Conservation (phyloP, 2,797 vertebrate genomes). For the Sebastes taczanowskii region DNA sequence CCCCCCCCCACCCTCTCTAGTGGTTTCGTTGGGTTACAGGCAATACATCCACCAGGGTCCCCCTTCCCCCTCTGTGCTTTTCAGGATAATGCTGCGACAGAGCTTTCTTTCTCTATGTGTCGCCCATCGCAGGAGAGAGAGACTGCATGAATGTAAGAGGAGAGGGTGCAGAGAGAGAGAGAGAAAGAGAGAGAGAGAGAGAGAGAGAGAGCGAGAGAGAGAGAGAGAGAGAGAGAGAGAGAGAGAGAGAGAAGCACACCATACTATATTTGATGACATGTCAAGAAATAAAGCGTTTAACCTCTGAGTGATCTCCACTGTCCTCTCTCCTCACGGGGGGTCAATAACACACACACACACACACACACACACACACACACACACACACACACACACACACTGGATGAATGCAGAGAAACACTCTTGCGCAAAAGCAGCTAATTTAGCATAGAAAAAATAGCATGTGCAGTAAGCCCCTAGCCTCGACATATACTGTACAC, state of each 20-base stretch:
- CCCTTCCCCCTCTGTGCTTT: constrained; percentile 63
- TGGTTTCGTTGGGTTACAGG: constrained; percentile 61
- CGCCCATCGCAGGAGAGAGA: constrained; percentile 10
- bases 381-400: not conserved
- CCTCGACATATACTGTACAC: not conserved
- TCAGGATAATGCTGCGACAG: constrained; percentile 71
- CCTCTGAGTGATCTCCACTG: constrained; percentile 55
- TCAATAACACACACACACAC: constrained; percentile 7
- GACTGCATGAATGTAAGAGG: constrained; percentile 1
- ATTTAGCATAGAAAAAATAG: constrained; percentile 31
- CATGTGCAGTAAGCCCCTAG: constrained; percentile 10
- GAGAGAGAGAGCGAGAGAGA: constrained; percentile 13
- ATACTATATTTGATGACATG: constrained; percentile 60
- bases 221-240: constrained; percentile 12
- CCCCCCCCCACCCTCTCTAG: constrained; percentile 25
- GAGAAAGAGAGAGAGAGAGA: constrained; percentile 13
- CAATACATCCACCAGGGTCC: constrained; percentile 61
- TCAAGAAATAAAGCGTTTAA: constrained; percentile 66
- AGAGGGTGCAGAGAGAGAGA: constrained; percentile 15
- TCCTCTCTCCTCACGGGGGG: constrained; percentile 12
- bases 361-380: not conserved
- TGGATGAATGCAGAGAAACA: not conserved
- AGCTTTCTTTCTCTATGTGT: constrained; percentile 53
- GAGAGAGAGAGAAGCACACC: constrained; percentile 5
- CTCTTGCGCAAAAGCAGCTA: constrained; percentile 8